Conservation (phyloP, 2,113 vertebrate genomes). For the Mirounga angustirostris region DNA sequence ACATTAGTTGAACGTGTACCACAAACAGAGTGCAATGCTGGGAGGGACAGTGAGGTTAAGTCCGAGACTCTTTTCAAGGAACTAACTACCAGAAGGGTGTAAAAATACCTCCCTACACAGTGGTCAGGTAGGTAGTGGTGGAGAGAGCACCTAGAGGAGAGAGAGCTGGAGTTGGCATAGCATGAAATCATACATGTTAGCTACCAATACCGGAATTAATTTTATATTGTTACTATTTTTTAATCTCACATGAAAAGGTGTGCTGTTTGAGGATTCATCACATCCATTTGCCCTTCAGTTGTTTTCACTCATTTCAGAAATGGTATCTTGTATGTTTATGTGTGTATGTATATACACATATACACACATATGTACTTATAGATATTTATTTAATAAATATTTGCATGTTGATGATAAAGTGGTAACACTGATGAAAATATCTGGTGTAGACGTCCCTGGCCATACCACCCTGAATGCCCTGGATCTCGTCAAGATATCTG, state of each 20-base stretch:
- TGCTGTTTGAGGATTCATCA: background rate
- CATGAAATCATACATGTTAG: rapidly evolving
- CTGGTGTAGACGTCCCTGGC: background rate
- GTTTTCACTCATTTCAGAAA: conserved; percentile 30
- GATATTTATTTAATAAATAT: background rate
- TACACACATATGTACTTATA: background rate
- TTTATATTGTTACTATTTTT: background rate
- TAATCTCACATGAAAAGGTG: background rate
- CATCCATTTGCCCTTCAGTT: background rate
- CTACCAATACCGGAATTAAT: background rate
- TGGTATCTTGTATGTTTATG: background rate
- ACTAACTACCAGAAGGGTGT: background rate
- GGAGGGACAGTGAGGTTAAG: background rate
- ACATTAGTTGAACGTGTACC: background rate
- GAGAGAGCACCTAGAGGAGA: background rate
- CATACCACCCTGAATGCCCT: background rate
- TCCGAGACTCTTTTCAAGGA: background rate
- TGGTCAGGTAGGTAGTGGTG: background rate
- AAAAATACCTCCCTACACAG: background rate
- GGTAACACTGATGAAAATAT: background rate
- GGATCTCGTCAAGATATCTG: background rate
- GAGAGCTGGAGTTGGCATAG: background rate
- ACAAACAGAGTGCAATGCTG: background rate
- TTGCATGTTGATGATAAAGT: background rate
- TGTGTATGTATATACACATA: background rate